phyloP scores from a whole-genome alignment of 2,113 vertebrate species.

The Psittacara wagleri region DNA sequence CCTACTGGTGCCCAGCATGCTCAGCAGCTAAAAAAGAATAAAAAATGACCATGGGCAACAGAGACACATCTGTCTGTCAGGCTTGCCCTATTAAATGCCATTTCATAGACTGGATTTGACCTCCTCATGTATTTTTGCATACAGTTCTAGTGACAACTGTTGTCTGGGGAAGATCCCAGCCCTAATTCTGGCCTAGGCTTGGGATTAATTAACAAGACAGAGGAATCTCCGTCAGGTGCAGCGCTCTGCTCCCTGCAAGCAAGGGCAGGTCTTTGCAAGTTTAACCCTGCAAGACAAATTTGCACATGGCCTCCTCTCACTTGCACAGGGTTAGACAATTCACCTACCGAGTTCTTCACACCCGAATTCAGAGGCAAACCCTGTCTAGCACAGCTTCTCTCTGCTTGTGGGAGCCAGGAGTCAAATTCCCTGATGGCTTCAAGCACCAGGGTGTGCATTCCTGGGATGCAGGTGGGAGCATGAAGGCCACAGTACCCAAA shows the following conservation, averaged over 20 bases:
- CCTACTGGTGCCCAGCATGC: background rate
- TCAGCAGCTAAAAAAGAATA: background rate
- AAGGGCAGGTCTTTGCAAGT: background rate
- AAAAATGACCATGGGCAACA: background rate
- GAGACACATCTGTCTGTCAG: background rate
- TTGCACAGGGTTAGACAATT: rapidly evolving
- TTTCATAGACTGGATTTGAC: background rate
- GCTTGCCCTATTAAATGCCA: background rate
- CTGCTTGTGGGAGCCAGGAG: background rate
- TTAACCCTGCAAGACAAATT: rapidly evolving
- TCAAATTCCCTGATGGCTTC: background rate
- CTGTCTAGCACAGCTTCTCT: background rate
- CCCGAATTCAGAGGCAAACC: background rate
- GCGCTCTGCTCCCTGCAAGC: background rate
- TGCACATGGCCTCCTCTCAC: background rate
- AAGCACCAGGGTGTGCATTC: background rate
- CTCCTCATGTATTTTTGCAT: background rate
- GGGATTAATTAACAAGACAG: background rate
- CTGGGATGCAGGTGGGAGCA: rapidly evolving
- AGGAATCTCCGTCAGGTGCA: background rate
- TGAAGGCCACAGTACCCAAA: background rate
- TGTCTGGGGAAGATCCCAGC: background rate
- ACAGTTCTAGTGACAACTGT: background rate
- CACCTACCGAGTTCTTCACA: background rate
- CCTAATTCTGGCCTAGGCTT: background rate